These are phyloP conservation scores for Chelonus formosanus DNA, from an alignment of 2,888 invertebrate genomes.

Conservation along the genomic window DNA sequence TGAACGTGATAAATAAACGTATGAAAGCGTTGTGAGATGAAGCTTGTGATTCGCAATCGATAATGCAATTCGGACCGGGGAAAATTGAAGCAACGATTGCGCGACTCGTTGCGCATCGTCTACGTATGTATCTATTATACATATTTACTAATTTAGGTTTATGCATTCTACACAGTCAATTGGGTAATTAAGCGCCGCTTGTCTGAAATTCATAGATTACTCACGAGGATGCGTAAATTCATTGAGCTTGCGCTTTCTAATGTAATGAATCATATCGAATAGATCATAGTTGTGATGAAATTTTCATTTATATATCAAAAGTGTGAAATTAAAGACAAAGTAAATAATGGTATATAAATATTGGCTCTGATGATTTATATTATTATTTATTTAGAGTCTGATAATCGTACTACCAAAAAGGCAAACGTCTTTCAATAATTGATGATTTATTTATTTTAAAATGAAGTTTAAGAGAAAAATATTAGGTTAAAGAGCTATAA, in stretches of 20 bases:
- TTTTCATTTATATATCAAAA: no score
- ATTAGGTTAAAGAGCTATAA: no score
- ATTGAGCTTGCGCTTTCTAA: background rate
- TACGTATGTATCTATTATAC: slow-evolving; percentile 11
- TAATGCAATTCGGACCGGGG: slow-evolving; percentile 35
- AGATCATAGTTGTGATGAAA: background rate
- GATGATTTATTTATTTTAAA: no score
- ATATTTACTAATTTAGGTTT: slow-evolving; percentile 13
- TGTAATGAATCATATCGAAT: background rate
- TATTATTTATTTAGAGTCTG: no score
- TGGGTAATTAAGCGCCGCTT: slow-evolving; percentile 18
- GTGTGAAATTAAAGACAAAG: no score
- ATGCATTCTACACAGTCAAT: slow-evolving; percentile 24
- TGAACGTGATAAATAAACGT: background rate
- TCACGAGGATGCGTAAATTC: slow-evolving; percentile 17
- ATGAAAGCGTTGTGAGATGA: slow-evolving; percentile 12
- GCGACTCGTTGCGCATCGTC: slow-evolving; percentile 34
- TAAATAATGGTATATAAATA: no score
- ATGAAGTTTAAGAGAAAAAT: no score
- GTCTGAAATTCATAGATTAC: background rate
- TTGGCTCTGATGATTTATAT: no score
- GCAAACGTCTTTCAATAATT: no score
- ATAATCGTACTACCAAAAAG: no score
- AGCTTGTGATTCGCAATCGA: slow-evolving; percentile 34
- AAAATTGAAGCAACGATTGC: slow-evolving; percentile 34